These are phyloP conservation scores for Petrocephalus zakoni DNA, from an alignment of 2,113 vertebrate species.

Conservation along the genomic window DNA sequence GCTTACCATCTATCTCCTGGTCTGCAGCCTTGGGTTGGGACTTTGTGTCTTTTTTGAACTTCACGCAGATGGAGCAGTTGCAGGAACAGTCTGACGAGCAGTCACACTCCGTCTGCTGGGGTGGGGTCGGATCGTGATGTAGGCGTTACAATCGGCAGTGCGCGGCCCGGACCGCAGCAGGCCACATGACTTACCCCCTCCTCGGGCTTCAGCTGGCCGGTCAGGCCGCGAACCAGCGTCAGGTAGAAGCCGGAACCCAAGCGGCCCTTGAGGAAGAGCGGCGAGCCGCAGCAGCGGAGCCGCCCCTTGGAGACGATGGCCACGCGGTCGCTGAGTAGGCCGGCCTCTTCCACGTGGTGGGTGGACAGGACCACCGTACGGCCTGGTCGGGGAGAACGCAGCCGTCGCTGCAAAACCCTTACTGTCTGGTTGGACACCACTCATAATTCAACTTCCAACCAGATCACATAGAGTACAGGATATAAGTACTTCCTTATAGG, in stretches of 20 bases:
- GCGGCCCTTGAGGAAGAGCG: conserved; percentile 89
- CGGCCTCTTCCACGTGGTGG: conserved; percentile 97
- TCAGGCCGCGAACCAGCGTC: conserved; percentile 75
- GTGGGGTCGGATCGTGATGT: too few relatives aligned
- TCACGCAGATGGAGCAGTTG: conserved; percentile 69
- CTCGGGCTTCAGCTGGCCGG: conserved; percentile 36
- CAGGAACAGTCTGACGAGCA: conserved; percentile 77
- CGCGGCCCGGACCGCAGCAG: background rate
- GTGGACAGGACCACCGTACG: conserved; percentile 93
- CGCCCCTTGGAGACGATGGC: conserved; percentile 90
- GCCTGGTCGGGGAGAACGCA: conserved; percentile 52
- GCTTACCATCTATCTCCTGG: conserved; percentile 74
- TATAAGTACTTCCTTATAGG: too few relatives aligned
- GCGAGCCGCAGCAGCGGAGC: conserved; percentile 85
- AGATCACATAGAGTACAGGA: background rate
- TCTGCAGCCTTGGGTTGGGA: conserved; percentile 51
- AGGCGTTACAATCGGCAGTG: too few relatives aligned
- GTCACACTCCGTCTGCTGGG: conserved; percentile 54
- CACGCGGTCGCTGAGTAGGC: conserved; percentile 88
- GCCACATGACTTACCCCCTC: too few relatives aligned
- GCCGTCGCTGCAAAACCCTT: too few relatives aligned
- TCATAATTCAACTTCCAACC: too few relatives aligned
- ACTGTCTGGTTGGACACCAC: too few relatives aligned
- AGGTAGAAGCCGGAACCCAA: conserved; percentile 93
- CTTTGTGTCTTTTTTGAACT: conserved; percentile 56